These are phyloP conservation scores for Trachurus trachurus DNA, from an alignment of 2,797 vertebrate genomes.

Conservation along the genomic window DNA sequence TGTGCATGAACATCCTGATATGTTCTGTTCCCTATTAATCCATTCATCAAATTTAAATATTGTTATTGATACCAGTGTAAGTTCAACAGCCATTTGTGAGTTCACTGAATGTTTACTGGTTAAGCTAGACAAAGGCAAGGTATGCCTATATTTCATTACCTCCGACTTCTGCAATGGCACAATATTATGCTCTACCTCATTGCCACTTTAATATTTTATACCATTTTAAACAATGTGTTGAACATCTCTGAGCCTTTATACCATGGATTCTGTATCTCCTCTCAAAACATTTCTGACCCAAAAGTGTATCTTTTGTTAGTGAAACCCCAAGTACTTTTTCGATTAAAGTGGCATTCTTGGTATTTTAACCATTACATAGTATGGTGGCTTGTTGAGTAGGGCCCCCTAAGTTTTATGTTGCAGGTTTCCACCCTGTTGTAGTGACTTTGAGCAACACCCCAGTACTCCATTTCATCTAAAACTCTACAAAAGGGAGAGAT, in stretches of 20 bases:
- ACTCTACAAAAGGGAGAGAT: fast-evolving
- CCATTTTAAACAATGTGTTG: not conserved
- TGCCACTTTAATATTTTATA: no score
- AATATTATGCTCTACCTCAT: not conserved
- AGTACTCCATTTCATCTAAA: not conserved
- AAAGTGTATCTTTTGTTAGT: not conserved
- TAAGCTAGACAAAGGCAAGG: no score
- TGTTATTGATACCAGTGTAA: not conserved
- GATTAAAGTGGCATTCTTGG: not conserved
- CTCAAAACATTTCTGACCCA: not conserved
- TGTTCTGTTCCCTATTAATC: not conserved
- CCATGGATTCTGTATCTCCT: not conserved
- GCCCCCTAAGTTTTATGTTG: not conserved
- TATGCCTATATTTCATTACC: not conserved
- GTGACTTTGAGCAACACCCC: conserved; percentile 25
- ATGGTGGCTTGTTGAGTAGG: not conserved
- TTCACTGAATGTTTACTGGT: not conserved
- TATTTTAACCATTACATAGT: no score
- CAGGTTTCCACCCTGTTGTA: conserved; percentile 24
- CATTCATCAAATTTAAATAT: not conserved
- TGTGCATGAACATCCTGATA: not conserved
- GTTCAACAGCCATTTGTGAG: not conserved
- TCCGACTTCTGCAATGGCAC: not conserved
- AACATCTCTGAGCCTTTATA: not conserved
- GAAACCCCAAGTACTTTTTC: not conserved